Conservation (phyloP, 2,888 invertebrate species). For the Neoitamus cyanurus region DNA sequence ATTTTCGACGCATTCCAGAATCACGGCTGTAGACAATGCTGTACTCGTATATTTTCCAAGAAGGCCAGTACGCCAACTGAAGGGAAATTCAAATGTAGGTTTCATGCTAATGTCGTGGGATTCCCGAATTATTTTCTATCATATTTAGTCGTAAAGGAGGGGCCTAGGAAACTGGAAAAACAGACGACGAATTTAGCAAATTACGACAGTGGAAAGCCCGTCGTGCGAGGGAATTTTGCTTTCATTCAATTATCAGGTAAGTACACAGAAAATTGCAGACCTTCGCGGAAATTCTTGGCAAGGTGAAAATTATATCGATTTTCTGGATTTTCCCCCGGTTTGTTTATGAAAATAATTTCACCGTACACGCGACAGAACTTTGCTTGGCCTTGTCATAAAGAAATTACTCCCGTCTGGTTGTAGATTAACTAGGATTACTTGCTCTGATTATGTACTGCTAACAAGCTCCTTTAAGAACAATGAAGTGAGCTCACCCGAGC, state of each 20-base stretch:
- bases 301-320: slow-evolving; percentile 21
- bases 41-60: not conserved
- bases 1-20: not conserved
- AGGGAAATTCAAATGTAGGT: not conserved
- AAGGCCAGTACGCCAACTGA: not conserved
- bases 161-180: not conserved
- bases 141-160: not conserved
- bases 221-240: not conserved
- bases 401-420: slow-evolving; percentile 4
- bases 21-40: not conserved
- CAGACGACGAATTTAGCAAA: not conserved
- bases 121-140: not conserved
- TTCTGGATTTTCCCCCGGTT: slow-evolving; percentile 2
- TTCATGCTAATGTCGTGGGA: not conserved
- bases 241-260: not conserved
- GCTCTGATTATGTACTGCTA: slow-evolving; percentile 3
- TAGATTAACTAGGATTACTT: slow-evolving; percentile 13
- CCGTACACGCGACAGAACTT: slow-evolving; percentile 13
- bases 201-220: not conserved
- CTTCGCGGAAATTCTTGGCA: not conserved
- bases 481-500: not conserved
- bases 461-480: not conserved
- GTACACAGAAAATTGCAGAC: slow-evolving; percentile 10
- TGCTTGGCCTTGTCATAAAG: slow-evolving; percentile 2
- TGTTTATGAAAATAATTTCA: slow-evolving; percentile 4